Evolutionary conservation across 2,797 vertebrate genomes (phyloP).

Genomic region (Ptychobarbus kaznakovi): DNA sequence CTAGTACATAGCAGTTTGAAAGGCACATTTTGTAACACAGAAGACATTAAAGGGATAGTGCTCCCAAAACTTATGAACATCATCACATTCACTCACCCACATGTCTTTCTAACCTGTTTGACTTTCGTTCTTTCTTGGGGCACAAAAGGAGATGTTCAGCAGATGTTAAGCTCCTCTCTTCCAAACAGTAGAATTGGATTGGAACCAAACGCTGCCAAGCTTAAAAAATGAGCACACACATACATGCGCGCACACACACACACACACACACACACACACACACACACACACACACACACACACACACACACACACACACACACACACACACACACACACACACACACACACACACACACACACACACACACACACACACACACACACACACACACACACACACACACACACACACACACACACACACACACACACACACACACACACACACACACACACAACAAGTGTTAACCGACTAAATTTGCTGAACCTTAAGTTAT

Average conservation of each 20-base stretch:
- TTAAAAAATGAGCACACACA: background rate
- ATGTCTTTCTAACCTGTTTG: background rate
- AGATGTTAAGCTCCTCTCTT: background rate
- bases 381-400: too few species aligned
- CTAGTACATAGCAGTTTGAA: background rate
- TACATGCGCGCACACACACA: too few species aligned
- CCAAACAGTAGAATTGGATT: background rate
- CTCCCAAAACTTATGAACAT: background rate
- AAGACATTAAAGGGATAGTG: background rate
- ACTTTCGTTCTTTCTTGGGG: background rate
- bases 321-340: too few species aligned
- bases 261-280: too few species aligned
- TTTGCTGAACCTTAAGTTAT: too few species aligned
- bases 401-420: too few species aligned
- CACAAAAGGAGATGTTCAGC: conserved; percentile 6
- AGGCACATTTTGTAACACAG: background rate
- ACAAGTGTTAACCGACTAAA: too few species aligned
- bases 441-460: too few species aligned
- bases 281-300: too few species aligned
- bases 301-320: background rate
- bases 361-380: too few species aligned
- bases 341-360: too few species aligned
- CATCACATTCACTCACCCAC: background rate
- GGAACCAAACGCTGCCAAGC: background rate
- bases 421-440: too few species aligned